Percentiles rank a stretch among this genome's conserved stretches.
Conservation (phyloP, 37 sponge, comb jelly and placozoan species). For the Trichoplax adhaerens region DNA sequence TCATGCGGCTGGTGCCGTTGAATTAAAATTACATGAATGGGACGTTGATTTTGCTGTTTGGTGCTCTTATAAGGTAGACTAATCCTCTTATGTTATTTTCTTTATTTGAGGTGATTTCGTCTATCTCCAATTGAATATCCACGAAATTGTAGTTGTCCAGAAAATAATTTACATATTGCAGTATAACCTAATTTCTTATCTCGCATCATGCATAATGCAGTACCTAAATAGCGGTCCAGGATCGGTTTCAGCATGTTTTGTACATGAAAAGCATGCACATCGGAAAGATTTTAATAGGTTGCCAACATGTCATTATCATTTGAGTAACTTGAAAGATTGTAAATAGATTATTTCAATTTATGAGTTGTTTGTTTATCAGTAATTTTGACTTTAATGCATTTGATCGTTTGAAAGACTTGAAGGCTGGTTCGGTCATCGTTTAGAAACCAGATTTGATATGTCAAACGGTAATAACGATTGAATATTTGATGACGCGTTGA, state of each 20-base stretch:
- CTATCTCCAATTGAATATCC: not conserved
- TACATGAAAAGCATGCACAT: conserved; percentile 71
- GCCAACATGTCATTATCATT: too few relatives aligned
- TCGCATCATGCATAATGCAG: not conserved
- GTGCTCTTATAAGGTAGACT: conserved; percentile 70
- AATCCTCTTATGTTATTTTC: too few relatives aligned
- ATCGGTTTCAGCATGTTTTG: conserved; percentile 61
- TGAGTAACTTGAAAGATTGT: too few relatives aligned
- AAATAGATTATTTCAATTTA: not conserved
- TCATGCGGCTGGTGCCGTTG: conserved; percentile 85
- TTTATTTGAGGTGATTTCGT: too few relatives aligned
- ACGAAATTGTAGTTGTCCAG: not conserved
- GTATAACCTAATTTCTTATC: not conserved
- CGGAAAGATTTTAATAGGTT: conserved; percentile 30
- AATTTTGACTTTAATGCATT: too few relatives aligned
- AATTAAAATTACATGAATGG: conserved; percentile 80
- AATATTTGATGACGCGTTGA: not conserved
- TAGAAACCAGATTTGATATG: conserved; percentile 56
- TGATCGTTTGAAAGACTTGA: conserved; percentile 13
- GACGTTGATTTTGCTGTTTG: conserved; percentile 80
- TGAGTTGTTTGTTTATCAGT: too few relatives aligned
- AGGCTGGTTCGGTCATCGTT: conserved; percentile 85
- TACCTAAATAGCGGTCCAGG: conserved; percentile 77
- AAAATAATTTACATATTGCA: not conserved
- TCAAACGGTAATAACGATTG: conserved; percentile 5